These are phyloP conservation scores for Chelonia mydas DNA, from an alignment of 2,797 vertebrate genomes.

Conservation along the genomic window DNA sequence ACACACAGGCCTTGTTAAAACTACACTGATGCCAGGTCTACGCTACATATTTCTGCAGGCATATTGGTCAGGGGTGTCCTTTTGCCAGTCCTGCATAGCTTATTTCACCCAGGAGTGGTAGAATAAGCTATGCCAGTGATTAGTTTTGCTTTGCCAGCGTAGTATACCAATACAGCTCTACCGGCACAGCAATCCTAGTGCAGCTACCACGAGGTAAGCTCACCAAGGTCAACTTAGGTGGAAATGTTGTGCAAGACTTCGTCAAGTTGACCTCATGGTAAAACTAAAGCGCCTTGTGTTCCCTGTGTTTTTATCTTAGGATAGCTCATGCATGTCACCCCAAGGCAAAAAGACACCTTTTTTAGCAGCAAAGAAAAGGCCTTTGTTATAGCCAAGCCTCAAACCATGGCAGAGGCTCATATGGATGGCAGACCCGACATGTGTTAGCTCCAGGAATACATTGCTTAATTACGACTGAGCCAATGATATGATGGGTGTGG, in stretches of 20 bases:
- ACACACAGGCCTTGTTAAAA: neutral
- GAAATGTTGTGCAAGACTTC: neutral
- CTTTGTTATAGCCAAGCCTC: neutral
- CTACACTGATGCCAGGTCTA: neutral
- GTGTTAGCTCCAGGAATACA: fast-evolving
- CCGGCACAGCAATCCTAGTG: neutral
- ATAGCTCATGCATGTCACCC: neutral
- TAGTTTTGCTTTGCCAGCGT: neutral
- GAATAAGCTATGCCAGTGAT: neutral
- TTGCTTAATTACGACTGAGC: neutral
- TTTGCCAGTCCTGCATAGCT: neutral
- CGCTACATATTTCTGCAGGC: neutral
- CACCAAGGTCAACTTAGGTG: neutral
- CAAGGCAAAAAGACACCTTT: neutral
- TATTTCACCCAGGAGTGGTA: neutral
- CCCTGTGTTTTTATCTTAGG: neutral
- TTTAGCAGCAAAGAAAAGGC: neutral
- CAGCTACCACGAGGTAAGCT: neutral
- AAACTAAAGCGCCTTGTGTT: neutral
- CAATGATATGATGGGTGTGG: neutral
- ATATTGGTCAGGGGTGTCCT: neutral
- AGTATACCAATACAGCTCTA: neutral
- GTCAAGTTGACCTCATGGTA: neutral
- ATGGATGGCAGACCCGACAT: neutral
- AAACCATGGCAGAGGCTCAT: neutral